These are phyloP conservation scores for Blastomussa wellsi DNA, from an alignment of 92 coral and sea anemone species.

Conservation along the genomic window DNA sequence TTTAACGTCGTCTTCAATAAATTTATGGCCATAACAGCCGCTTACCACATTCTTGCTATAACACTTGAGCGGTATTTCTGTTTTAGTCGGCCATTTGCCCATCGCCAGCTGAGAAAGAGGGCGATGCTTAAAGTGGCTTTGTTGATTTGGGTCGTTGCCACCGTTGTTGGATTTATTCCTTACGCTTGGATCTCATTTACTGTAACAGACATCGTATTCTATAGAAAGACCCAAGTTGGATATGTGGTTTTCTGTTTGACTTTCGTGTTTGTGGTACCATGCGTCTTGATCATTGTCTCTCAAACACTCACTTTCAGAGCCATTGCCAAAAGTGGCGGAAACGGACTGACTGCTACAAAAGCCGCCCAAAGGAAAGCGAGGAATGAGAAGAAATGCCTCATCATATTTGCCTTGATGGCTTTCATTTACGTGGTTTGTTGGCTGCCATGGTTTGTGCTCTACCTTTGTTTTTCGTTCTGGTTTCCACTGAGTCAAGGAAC, in stretches of 20 bases:
- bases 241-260: constrained; percentile 61
- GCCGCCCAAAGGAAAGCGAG: constrained; percentile 17
- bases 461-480: constrained; percentile 37
- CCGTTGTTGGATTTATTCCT: constrained; percentile 58
- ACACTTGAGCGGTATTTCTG: constrained; percentile 74
- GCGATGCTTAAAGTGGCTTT: constrained; percentile 35
- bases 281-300: constrained; percentile 59
- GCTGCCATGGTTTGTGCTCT: constrained; percentile 64
- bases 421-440: constrained; percentile 60
- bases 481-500: constrained; percentile 17
- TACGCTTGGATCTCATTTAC: constrained; percentile 46
- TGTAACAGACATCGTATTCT: constrained; percentile 3
- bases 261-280: constrained; percentile 69
- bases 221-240: constrained; percentile 36
- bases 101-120: constrained; percentile 61
- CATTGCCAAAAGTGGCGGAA: constrained; percentile 36
- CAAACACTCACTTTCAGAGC: constrained; percentile 59
- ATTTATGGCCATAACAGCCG: constrained; percentile 57
- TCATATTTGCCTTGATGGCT: constrained; percentile 65
- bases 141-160: constrained; percentile 65
- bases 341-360: not conserved
- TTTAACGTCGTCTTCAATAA: constrained; percentile 35
- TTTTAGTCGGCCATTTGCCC: constrained; percentile 63
- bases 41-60: constrained; percentile 72
- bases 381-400: constrained; percentile 44